Percentiles rank a stretch among this genome's conserved stretches.
phyloP scores from a whole-genome alignment of 37 sponge, comb jelly and placozoan species.

The Amphimedon queenslandica region DNA sequence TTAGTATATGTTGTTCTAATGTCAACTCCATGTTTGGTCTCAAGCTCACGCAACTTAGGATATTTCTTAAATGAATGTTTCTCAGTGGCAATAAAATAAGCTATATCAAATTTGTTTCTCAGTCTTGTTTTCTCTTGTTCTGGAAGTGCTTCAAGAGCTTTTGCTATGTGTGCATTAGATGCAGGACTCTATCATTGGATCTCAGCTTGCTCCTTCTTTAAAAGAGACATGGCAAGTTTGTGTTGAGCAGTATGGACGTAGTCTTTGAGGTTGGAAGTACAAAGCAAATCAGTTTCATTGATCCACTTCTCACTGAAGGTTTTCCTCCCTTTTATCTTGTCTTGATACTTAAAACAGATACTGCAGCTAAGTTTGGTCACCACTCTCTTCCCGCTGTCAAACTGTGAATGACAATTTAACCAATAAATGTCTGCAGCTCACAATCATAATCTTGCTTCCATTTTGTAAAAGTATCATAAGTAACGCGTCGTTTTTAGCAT shows the following conservation, averaged over 20 bases:
- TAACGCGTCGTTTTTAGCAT: constrained; percentile 13
- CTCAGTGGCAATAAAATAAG: constrained; percentile 29
- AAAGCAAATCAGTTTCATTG: not conserved
- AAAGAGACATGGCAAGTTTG: not conserved
- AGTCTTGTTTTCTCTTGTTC: constrained; percentile 14
- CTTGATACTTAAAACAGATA: constrained; percentile 26
- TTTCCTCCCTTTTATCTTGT: constrained; percentile 5
- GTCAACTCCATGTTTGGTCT: constrained; percentile 34
- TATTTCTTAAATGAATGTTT: constrained; percentile 17
- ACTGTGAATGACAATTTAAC: constrained; percentile 4
- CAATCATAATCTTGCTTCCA: constrained; percentile 26
- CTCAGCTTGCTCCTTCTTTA: constrained; percentile 2
- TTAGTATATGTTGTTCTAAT: constrained; percentile 20
- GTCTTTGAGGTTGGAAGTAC: not conserved
- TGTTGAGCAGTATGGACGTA: constrained; percentile 5
- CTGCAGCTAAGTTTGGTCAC: constrained; percentile 20
- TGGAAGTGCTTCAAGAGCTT: not conserved
- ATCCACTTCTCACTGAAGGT: constrained; percentile 8
- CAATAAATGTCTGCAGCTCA: constrained; percentile 16
- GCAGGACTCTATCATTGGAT: not conserved
- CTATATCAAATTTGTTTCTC: constrained; percentile 18
- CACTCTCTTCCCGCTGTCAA: not conserved
- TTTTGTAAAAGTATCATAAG: constrained; percentile 11
- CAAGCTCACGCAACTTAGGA: constrained; percentile 20
- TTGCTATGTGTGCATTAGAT: not conserved